Evolutionary conservation across 1,140 invertebrate genomes (phyloP).

Genomic region (Zaprionus tsacasi): DNA sequence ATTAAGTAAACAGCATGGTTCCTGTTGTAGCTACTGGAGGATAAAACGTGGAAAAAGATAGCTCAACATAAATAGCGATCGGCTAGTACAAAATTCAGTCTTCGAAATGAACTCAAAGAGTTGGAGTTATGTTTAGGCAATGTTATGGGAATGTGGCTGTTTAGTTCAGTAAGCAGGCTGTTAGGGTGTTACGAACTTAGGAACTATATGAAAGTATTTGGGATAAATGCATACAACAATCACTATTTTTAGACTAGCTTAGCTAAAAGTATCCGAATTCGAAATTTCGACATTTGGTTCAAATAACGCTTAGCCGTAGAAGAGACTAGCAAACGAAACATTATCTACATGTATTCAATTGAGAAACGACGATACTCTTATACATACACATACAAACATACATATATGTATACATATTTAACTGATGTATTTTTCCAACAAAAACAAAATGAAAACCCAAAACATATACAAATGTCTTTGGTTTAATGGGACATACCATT

Average conservation of each 20-base stretch:
- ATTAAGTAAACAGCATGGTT: constrained; percentile 58
- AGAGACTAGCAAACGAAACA: constrained; percentile 32
- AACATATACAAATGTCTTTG: constrained; percentile 6
- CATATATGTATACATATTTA: constrained; percentile 23
- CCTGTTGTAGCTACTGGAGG: constrained; percentile 16
- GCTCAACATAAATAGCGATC: constrained; percentile 25
- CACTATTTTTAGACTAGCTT: constrained; percentile 78
- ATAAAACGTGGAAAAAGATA: background rate
- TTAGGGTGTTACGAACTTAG: constrained; percentile 28
- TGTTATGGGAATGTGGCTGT: constrained; percentile 22
- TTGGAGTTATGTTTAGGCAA: constrained; percentile 22
- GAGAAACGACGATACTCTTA: constrained; percentile 20
- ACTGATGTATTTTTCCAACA: constrained; percentile 38
- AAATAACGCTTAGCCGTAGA: constrained; percentile 21
- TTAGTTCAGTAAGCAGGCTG: constrained; percentile 33
- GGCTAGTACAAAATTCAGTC: constrained; percentile 66
- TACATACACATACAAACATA: constrained; percentile 8
- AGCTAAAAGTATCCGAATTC: constrained; percentile 49
- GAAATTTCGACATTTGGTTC: constrained; percentile 15
- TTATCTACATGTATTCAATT: constrained; percentile 23
- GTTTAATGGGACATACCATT: constrained; percentile 38
- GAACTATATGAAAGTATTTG: constrained; percentile 25
- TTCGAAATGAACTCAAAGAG: constrained; percentile 53
- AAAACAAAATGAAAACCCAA: background rate
- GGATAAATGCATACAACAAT: constrained; percentile 79